A percentile compares a stretch with the other conserved stretches of the same genome.
Conservation (phyloP, 2,797 vertebrate species). For the Anniella stebbinsi region DNA sequence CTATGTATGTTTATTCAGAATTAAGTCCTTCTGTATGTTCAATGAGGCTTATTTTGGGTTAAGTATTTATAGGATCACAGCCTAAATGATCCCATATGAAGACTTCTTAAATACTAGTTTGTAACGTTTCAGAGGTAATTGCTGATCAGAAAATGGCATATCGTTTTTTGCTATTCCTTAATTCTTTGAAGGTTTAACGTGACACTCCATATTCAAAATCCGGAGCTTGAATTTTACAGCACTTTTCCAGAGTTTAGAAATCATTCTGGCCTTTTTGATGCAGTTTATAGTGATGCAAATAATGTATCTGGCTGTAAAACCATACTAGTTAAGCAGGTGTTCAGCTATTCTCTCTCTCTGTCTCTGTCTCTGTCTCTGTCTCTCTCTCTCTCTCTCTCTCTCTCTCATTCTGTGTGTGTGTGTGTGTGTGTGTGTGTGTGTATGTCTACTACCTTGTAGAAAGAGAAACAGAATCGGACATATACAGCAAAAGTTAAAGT, state of each 20-base stretch:
- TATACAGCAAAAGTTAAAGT: constrained; percentile 3
- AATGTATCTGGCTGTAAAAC: constrained; percentile 13
- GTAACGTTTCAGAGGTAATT: constrained; percentile 8
- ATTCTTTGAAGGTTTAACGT: background rate
- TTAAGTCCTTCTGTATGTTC: background rate
- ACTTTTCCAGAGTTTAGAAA: constrained; percentile 7
- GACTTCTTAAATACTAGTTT: background rate
- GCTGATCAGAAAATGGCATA: background rate
- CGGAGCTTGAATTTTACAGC: constrained; percentile 30
- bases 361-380: no score
- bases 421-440: background rate
- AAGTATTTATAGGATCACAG: background rate
- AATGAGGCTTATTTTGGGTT: background rate
- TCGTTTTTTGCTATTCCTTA: background rate
- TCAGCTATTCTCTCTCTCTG: accelerated
- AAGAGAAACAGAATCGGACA: accelerated
- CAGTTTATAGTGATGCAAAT: background rate
- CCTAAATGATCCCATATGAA: background rate
- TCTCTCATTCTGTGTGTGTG: no score
- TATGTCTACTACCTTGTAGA: background rate
- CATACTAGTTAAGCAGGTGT: background rate
- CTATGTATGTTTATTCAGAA: background rate
- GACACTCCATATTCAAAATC: background rate
- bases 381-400: no score
- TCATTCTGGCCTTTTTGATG: background rate